Evolutionary conservation across 2,113 vertebrate species (phyloP), one percentile per base, ranked within the genome.

Genomic region (Trematocara macrostoma): DNA sequence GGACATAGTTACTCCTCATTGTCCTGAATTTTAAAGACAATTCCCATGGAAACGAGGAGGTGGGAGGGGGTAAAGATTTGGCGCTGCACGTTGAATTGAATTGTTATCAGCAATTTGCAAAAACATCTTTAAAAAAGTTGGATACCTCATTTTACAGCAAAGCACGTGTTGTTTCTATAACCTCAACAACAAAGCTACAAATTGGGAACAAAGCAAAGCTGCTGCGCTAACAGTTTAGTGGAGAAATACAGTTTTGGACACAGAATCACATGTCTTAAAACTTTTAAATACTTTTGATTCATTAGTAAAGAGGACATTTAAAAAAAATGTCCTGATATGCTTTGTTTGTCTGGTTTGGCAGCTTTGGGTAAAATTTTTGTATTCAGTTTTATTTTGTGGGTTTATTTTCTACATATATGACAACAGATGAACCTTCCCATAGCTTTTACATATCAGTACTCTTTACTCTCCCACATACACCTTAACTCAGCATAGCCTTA

Each of bases 401-500:
- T n/a, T 3, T 87, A 42, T 80, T 53, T 26, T 52, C 47, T 87
- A 83, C 81, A 88, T 86, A 51, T 86, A 86, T 83, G 55, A 71
- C 49, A 89, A 69, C 87, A 88, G 26, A 88, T 71, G 87, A 89
- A 95, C 84, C 85, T 91, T 80, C 56, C 86, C 84, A 84, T 87
- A 85, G 11, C 81, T 88, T 90, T 92, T 86, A 80, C 86, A 90
- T 86, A 82, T 64, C 84, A 61, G 52, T 90, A 88, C 92, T 93
- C 93, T 91, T 87, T 78, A 86, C 57, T 91, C 69, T 84, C 31
- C 57, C 53, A 80, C 69, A 85, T 86, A 56, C 81, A 89, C 42
- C 69, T 92, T 87, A 61, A 88, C 83, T 92, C 90, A 84, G 67
- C 88, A 87, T 83, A 89, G 94, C 95, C 94, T 95, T 94, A 94